These are phyloP conservation scores for Nibea albiflora DNA, from an alignment of 2,113 vertebrate species.

Conservation along the genomic window DNA sequence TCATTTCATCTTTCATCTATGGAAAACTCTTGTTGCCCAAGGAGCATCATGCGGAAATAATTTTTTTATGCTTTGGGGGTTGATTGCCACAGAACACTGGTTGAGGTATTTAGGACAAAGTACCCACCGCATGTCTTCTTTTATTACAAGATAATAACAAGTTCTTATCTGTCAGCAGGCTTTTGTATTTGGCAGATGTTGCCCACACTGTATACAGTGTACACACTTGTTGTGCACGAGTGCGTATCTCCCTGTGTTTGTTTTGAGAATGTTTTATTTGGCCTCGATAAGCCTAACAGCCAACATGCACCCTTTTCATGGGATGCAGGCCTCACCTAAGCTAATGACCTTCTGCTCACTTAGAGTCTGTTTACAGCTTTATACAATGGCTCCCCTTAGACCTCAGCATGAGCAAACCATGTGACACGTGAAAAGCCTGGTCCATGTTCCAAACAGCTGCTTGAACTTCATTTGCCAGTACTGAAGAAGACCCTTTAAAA, in stretches of 20 bases:
- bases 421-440: constrained; percentile 41
- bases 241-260: constrained; percentile 23
- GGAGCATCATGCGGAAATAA: neutral
- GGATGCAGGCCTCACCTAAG: neutral
- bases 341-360: neutral
- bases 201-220: neutral
- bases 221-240: neutral
- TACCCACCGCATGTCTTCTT: neutral
- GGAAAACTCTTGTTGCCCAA: neutral
- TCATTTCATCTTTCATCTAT: neutral
- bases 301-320: neutral
- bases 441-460: constrained; percentile 22
- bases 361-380: constrained; percentile 43
- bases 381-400: constrained; percentile 57
- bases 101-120: neutral
- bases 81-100: neutral
- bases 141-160: constrained; percentile 23
- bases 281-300: constrained; percentile 32
- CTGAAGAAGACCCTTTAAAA: constrained; percentile 1
- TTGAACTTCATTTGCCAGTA: constrained; percentile 1
- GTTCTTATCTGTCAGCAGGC: neutral
- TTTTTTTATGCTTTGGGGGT: neutral
- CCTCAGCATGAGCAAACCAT: constrained; percentile 43
- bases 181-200: constrained; percentile 21
- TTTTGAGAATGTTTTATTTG: constrained; percentile 31